Evolutionary conservation across 2,888 invertebrate genomes (phyloP).

Genomic region (Caenorhabditis macrosperma): DNA sequence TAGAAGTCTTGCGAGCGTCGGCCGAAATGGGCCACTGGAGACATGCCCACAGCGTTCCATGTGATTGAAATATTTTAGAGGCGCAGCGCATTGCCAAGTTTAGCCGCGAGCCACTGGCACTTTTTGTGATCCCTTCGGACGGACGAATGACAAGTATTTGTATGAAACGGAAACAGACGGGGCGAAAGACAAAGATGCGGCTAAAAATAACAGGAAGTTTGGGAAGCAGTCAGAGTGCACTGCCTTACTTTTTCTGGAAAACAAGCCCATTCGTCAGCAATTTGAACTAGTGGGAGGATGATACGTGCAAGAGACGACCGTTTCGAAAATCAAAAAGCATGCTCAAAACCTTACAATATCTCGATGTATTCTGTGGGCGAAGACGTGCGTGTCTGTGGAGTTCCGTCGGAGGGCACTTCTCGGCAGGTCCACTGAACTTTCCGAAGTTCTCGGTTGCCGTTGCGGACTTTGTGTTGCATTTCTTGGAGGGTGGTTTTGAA

Average conservation of each 20-base stretch:
- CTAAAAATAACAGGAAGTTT: constrained; percentile 20
- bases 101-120: constrained; percentile 47
- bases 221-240: neutral
- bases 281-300: neutral
- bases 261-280: constrained; percentile 1
- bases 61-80: constrained; percentile 48
- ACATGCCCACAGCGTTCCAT: constrained; percentile 44
- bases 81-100: constrained; percentile 23
- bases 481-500: constrained; percentile 46
- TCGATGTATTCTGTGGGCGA: constrained; percentile 27
- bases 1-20: constrained; percentile 17
- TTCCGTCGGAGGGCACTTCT: constrained; percentile 30
- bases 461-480: constrained; percentile 45
- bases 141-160: constrained; percentile 23
- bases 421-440: constrained; percentile 36
- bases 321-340: constrained; percentile 4
- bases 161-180: neutral
- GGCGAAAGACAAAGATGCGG: neutral
- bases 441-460: constrained; percentile 35
- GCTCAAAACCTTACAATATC: constrained; percentile 54
- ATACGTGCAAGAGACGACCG: neutral
- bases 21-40: constrained; percentile 51
- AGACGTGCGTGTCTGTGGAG: constrained; percentile 54
- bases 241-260: neutral
- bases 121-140: constrained; percentile 30